Evolutionary conservation across 2,797 vertebrate species (phyloP).

Genomic region (Fistularia tabacaria): DNA sequence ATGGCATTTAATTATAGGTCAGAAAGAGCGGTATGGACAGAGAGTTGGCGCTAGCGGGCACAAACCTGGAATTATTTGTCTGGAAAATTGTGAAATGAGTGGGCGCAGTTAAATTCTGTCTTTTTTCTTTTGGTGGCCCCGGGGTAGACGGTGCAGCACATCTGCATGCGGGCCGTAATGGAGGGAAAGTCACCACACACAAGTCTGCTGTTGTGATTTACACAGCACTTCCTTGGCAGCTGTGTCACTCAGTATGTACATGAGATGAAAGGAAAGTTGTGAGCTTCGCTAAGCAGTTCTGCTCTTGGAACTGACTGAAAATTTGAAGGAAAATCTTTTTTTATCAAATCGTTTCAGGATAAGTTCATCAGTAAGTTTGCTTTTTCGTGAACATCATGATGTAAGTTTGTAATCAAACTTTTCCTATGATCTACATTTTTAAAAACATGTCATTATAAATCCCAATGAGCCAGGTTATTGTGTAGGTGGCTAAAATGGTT

Average conservation of each 20-base stretch:
- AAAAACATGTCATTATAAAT: conserved; percentile 22
- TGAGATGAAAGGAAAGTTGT: conserved; percentile 42
- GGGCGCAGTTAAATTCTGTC: conserved; percentile 52
- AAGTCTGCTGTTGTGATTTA: conserved; percentile 56
- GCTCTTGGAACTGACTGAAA: not conserved
- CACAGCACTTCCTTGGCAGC: conserved; percentile 48
- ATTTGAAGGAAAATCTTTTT: not conserved
- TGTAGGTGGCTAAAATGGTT: conserved; percentile 58
- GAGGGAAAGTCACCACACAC: conserved; percentile 61
- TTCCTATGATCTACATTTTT: not conserved
- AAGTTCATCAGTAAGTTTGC: conserved; percentile 5
- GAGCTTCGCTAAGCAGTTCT: not conserved
- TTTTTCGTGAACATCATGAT: conserved; percentile 4
- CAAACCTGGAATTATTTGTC: conserved; percentile 77
- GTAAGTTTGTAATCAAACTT: not conserved
- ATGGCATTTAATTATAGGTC: conserved; percentile 75
- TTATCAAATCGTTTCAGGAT: not conserved
- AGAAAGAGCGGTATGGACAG: conserved; percentile 54
- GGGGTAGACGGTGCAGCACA: conserved; percentile 34
- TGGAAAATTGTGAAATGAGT: conserved; percentile 74
- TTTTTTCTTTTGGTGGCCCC: conserved; percentile 23
- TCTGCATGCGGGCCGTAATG: conserved; percentile 28
- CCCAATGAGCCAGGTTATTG: conserved; percentile 32
- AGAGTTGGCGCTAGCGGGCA: conserved; percentile 69
- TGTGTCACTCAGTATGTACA: conserved; percentile 29